Conservation (phyloP, 2,888 invertebrate species). For the Frankliniella intonsa region DNA sequence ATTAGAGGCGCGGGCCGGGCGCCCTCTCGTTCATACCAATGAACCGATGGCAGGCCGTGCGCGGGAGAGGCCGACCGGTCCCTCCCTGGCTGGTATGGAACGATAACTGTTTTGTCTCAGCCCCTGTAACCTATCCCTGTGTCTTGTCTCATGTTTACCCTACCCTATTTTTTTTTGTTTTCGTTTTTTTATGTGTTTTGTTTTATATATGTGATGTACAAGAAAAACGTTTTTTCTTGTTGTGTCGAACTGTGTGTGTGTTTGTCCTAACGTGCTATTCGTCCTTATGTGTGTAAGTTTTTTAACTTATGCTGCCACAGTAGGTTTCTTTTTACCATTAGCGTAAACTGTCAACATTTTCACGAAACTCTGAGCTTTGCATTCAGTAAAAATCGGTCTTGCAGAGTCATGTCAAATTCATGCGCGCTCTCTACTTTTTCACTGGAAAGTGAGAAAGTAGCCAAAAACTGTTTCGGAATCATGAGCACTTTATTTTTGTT, state of each 20-base stretch:
- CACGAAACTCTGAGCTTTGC: no score
- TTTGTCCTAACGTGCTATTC: constrained; percentile 5
- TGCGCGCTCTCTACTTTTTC: no score
- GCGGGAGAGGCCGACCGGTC: background rate
- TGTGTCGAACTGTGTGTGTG: constrained; percentile 29
- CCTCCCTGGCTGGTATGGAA: background rate
- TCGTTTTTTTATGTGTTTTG: constrained; percentile 38
- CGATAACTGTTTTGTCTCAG: background rate
- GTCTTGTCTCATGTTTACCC: constrained; percentile 39
- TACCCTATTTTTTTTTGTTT: constrained; percentile 40
- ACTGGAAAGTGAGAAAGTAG: no score
- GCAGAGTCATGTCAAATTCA: no score
- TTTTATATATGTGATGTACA: constrained; percentile 36
- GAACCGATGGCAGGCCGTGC: background rate
- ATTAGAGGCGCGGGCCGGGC: background rate
- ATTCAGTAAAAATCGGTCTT: background rate
- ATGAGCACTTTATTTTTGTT: constrained; percentile 15
- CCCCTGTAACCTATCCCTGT: constrained; percentile 31
- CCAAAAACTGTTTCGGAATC: background rate
- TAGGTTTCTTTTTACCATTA: background rate
- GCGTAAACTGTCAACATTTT: no score
- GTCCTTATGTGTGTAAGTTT: constrained; percentile 14
- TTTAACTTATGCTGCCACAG: constrained; percentile 12
- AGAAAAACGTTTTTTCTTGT: constrained; percentile 21
- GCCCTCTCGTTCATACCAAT: constrained; percentile 12